Evolutionary conservation across 2,888 invertebrate species (phyloP).

Genomic region (Meloe dianella): DNA sequence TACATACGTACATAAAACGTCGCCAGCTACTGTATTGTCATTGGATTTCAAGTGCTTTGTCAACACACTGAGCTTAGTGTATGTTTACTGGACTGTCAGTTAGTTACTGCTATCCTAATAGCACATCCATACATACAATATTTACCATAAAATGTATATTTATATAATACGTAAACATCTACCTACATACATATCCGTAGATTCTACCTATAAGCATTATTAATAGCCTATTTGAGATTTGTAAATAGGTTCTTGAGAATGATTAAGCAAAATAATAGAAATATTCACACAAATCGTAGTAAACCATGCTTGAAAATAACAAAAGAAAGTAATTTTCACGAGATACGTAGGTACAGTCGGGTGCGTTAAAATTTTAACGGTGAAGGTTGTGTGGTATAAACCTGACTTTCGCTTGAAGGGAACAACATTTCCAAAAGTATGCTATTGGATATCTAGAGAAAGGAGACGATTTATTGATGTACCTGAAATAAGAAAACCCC

Average conservation of each 20-base stretch:
- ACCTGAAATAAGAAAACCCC: too few species aligned
- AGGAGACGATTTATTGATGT: too few species aligned
- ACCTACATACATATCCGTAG: neutral
- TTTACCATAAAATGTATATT: constrained; percentile 22
- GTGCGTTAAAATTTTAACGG: too few species aligned
- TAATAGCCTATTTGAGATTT: neutral
- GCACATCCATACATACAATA: constrained; percentile 31
- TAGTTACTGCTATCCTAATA: constrained; percentile 38
- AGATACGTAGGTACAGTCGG: too few species aligned
- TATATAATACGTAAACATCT: constrained; percentile 6
- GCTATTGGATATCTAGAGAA: too few species aligned
- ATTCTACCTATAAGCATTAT: neutral
- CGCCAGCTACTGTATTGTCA: constrained; percentile 60
- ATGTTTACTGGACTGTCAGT: constrained; percentile 56
- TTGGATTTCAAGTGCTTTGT: constrained; percentile 59
- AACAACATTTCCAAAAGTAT: too few species aligned
- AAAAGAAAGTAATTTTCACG: too few species aligned
- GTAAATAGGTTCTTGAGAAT: neutral
- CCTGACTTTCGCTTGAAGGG: too few species aligned
- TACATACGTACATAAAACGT: constrained; percentile 7
- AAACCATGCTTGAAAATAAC: too few species aligned
- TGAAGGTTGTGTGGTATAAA: too few species aligned
- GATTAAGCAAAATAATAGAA: too few species aligned
- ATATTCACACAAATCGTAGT: too few species aligned
- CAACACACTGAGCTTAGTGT: constrained; percentile 57